Conservation (phyloP, 1,140 invertebrate species). For the Drosophila takahashii region DNA sequence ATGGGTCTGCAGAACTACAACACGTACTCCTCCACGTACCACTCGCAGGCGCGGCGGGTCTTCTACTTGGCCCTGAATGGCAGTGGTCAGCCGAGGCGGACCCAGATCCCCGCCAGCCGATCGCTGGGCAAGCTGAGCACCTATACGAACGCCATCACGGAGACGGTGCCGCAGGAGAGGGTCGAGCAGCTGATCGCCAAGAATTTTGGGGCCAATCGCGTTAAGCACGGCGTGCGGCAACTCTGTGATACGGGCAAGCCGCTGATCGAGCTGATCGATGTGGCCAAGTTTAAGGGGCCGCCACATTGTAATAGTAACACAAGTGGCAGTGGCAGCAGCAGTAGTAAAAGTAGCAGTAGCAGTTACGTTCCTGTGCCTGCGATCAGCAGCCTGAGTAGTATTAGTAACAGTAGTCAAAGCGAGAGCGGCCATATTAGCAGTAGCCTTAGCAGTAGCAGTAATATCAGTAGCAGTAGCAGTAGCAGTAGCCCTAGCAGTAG, state of each 20-base stretch:
- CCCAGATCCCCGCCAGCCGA: conserved; percentile 88
- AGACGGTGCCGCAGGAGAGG: conserved; percentile 87
- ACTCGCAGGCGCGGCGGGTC: conserved; percentile 89
- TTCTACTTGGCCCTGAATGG: conserved; percentile 91
- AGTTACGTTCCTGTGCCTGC: conserved; percentile 76
- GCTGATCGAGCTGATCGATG: conserved; percentile 76
- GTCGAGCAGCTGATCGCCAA: conserved; percentile 85
- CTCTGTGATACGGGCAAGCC: conserved; percentile 85
- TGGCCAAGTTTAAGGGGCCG: conserved; percentile 67
- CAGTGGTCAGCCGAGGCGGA: conserved; percentile 88
- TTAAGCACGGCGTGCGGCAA: conserved; percentile 84
- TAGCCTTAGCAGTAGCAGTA: conserved; percentile 59
- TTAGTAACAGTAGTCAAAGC: conserved; percentile 82
- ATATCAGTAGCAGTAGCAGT: conserved; percentile 33
- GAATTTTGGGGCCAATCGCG: conserved; percentile 83
- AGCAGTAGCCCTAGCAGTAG: conserved; percentile 21
- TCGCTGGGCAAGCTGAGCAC: conserved; percentile 90
- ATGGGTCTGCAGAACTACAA: conserved; percentile 94
- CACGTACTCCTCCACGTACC: conserved; percentile 91
- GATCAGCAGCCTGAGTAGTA: conserved; percentile 76
- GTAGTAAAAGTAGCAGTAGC: conserved; percentile 52
- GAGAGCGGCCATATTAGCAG: conserved; percentile 74
- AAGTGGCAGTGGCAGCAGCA: conserved; percentile 40
- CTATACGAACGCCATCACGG: conserved; percentile 89
- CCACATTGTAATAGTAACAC: conserved; percentile 61